Evolutionary conservation across 1,140 invertebrate species (phyloP).

Genomic region (Plodia interpunctella): DNA sequence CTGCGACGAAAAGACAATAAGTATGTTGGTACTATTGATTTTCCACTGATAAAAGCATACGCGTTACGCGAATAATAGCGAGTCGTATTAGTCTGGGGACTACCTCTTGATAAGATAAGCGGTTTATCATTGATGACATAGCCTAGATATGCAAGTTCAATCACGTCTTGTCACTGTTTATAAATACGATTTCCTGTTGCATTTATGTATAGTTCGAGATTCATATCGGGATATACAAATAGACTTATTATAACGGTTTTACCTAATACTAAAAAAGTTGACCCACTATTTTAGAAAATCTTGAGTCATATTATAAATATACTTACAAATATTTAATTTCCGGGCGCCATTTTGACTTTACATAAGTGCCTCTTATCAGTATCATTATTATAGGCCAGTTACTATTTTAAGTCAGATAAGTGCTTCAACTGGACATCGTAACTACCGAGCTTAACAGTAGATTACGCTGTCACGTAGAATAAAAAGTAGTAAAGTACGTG

Average conservation of each 20-base stretch:
- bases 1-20: neutral
- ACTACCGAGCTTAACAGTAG: constrained; percentile 4
- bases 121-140: constrained; percentile 34
- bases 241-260: too few relatives aligned
- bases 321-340: too few relatives aligned
- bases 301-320: too few relatives aligned
- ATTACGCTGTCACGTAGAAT: constrained; percentile 9
- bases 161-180: neutral
- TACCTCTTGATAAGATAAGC: constrained; percentile 34
- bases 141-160: constrained; percentile 24
- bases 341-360: too few relatives aligned
- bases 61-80: neutral
- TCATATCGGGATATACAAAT: neutral
- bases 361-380: neutral
- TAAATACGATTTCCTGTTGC: neutral
- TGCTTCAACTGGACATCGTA: constrained; percentile 7
- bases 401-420: neutral
- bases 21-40: neutral
- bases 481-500: constrained; percentile 32
- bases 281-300: too few relatives aligned
- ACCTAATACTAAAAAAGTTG: too few relatives aligned
- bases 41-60: neutral
- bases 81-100: constrained; percentile 20
- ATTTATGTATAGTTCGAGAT: neutral
- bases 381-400: neutral